Evolutionary conservation across 2,113 vertebrate species (phyloP), one percentile per base, ranked within the genome.

Genomic region (Lepidothrix coronata): DNA sequence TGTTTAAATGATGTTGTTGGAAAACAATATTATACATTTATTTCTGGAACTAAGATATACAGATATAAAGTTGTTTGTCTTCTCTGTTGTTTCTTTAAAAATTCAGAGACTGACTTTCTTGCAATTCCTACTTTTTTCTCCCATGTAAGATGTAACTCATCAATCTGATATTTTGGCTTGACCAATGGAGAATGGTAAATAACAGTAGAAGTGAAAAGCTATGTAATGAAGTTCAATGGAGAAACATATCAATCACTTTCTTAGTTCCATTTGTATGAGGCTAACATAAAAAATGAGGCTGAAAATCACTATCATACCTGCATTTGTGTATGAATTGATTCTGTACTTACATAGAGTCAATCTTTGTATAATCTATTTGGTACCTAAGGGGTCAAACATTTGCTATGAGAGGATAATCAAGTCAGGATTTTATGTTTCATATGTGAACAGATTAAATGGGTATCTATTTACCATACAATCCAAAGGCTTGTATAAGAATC

Each of bases 121-220:
- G 57, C 22, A 94, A 79, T 48, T 79, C 77, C 88, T 94, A 46
- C 68, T 84, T 84, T 91, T 63, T 91, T 93, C 39, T 22, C 51
- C 81, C n/a, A 27, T 27, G 85, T 91, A 76, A 93, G 81, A 85
- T 16, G 58, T 76, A 96, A 83, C 39, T 77, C 28, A 76, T n/a
- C 15, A 88, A 68, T 20, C 23, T 80, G 52, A 77, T 93, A 73
- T 86, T 96, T 96, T 95, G 70, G 20, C 52, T 57, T 75, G 41
- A 72, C 12, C 73, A 67, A 85, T 74, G 28, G 41, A 79, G 85
- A 81, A 89, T 84, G 58, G 35, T 35, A 95, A 89, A 76, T 35
- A 87, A 68, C 8, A 81, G 27, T 15, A 62, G 48, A 58, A 88
- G 31, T 51, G 33, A 68, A 93, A 77, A 77, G 30, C 25, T 74